These are phyloP conservation scores for Lepidochrysops patricia DNA, from an alignment of 2,888 invertebrate genomes.

Conservation along the genomic window DNA sequence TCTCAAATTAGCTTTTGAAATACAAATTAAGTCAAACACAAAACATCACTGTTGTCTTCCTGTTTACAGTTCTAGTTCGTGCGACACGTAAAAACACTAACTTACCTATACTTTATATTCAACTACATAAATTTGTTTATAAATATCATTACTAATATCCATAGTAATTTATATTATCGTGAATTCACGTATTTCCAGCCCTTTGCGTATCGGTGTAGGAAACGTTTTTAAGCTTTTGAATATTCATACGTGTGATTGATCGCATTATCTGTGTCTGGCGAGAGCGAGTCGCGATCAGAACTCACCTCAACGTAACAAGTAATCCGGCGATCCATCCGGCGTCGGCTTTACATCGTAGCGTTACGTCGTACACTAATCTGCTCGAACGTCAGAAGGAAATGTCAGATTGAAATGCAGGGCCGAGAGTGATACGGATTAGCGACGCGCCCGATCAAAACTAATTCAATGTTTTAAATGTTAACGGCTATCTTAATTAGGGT, in stretches of 20 bases:
- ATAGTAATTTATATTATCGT: not conserved
- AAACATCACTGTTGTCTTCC: not conserved
- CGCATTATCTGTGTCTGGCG: constrained; percentile 35
- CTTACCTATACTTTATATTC: not conserved
- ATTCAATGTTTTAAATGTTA: constrained; percentile 28
- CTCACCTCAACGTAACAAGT: constrained; percentile 64
- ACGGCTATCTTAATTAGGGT: not conserved
- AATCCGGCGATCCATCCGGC: constrained; percentile 63
- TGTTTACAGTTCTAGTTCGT: not conserved
- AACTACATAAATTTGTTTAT: not conserved
- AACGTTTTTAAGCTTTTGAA: constrained; percentile 9
- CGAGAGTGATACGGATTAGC: constrained; percentile 59
- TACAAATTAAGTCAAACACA: not conserved
- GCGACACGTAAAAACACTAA: not conserved
- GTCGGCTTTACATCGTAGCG: constrained; percentile 69
- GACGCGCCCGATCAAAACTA: constrained; percentile 49
- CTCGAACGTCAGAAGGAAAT: constrained; percentile 74
- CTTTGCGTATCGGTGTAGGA: constrained; percentile 2
- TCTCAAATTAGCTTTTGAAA: not conserved
- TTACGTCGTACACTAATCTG: constrained; percentile 68
- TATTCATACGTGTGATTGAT: constrained; percentile 27
- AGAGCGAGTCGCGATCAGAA: constrained; percentile 24
- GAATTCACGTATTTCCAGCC: not conserved
- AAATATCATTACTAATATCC: not conserved
- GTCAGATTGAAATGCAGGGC: constrained; percentile 72